Percentiles rank a stretch among this genome's conserved stretches.
Conservation (phyloP, 2,888 invertebrate species). For the Coronaproctus castanopsis region DNA sequence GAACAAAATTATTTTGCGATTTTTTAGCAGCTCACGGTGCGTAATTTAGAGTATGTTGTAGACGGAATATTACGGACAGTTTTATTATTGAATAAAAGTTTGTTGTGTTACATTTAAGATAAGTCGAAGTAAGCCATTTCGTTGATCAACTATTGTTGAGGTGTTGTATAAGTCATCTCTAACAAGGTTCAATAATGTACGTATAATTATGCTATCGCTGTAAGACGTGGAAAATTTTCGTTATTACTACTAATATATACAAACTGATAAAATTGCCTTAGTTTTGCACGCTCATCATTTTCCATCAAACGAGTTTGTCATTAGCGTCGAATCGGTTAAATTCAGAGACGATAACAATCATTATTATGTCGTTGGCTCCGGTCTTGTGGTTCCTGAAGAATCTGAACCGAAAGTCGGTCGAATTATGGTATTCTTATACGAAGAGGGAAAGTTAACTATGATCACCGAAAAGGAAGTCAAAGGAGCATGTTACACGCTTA, state of each 20-base stretch:
- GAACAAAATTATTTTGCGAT: no score
- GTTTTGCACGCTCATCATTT: slow-evolving; percentile 88
- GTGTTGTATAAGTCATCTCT: no score
- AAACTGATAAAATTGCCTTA: slow-evolving; percentile 23
- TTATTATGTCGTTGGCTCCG: slow-evolving; percentile 90
- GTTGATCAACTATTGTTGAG: no score
- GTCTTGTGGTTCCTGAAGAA: slow-evolving; percentile 83
- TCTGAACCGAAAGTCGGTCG: slow-evolving; percentile 85
- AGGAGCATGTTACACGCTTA: slow-evolving; percentile 79
- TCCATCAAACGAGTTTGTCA: slow-evolving; percentile 71
- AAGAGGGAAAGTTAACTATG: slow-evolving; percentile 62
- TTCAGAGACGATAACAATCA: slow-evolving; percentile 76
- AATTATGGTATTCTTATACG: slow-evolving; percentile 74
- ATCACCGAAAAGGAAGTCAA: slow-evolving; percentile 92
- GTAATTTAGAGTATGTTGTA: no score
- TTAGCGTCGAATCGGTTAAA: slow-evolving; percentile 73
- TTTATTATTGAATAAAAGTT: no score
- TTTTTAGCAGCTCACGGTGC: no score
- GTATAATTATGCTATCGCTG: no score
- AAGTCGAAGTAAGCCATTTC: no score
- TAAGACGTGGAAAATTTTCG: no score
- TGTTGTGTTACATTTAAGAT: no score
- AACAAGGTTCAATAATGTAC: no score
- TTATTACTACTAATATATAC: neutral
- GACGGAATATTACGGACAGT: no score